Evolutionary conservation across 2,113 vertebrate species (phyloP).

Genomic region (Bujurquina vittata): DNA sequence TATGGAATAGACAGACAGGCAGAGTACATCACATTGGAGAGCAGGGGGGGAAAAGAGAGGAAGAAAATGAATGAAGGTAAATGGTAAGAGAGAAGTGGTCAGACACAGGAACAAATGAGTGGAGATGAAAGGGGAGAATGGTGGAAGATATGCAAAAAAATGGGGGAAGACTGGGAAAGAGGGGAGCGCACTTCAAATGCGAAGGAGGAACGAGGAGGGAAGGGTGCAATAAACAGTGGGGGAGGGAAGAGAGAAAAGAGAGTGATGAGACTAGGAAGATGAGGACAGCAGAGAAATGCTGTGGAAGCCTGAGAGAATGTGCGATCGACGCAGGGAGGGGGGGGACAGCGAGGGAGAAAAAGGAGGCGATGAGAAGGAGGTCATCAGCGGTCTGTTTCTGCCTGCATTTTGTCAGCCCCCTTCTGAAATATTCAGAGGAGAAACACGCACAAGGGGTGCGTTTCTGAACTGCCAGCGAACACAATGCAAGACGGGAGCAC

Average conservation of each 20-base stretch:
- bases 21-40: constrained; percentile 29
- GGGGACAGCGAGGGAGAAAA: not conserved
- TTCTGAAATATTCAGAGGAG: constrained; percentile 73
- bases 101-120: constrained; percentile 50
- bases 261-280: constrained; percentile 43
- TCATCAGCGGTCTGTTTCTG: constrained; percentile 69
- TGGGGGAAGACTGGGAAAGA: constrained; percentile 25
- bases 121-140: constrained; percentile 65
- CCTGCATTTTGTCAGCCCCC: constrained; percentile 59
- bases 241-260: constrained; percentile 45
- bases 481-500: constrained; percentile 43
- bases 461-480: constrained; percentile 25
- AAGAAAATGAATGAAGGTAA: constrained; percentile 53
- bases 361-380: constrained; percentile 70
- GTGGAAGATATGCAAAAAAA: constrained; percentile 50
- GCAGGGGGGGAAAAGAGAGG: constrained; percentile 4
- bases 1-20: constrained; percentile 59
- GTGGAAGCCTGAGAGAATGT: constrained; percentile 64
- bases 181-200: constrained; percentile 29
- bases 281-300: constrained; percentile 53
- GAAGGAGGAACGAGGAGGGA: constrained; percentile 31
- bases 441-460: constrained; percentile 44
- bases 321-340: constrained; percentile 6
- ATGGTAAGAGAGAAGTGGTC: constrained; percentile 46
- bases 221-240: constrained; percentile 47